A percentile compares a stretch with the other conserved stretches of the same genome.
phyloP scores from a whole-genome alignment of 2,113 vertebrate genomes.

The Strix aluco region DNA sequence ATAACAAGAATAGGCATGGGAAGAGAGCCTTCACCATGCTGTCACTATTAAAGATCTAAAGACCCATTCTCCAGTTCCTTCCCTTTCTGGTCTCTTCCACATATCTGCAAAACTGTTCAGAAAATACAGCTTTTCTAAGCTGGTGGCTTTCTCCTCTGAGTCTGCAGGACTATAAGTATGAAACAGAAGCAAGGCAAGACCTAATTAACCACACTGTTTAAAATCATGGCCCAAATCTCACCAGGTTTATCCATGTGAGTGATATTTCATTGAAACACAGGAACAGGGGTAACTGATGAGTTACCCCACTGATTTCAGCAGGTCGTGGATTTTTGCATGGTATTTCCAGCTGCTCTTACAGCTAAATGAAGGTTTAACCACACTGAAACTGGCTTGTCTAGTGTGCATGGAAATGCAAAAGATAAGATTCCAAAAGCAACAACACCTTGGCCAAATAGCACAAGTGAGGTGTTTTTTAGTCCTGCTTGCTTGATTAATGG shows the following conservation, averaged over 20 bases:
- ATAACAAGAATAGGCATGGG: not conserved
- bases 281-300: not conserved
- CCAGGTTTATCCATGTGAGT: not conserved
- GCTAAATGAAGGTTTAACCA: not conserved
- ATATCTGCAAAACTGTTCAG: not conserved
- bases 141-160: not conserved
- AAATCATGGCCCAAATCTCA: not conserved
- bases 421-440: not conserved
- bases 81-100: not conserved
- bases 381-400: not conserved
- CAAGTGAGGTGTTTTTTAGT: not conserved
- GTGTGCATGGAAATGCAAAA: not conserved
- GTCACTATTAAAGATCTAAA: not conserved
- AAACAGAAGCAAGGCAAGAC: not conserved
- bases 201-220: not conserved
- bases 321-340: not conserved
- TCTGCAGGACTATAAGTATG: not conserved
- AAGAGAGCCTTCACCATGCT: not conserved
- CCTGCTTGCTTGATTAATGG: not conserved
- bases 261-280: not conserved
- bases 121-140: not conserved
- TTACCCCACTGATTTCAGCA: not conserved
- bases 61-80: not conserved
- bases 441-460: not conserved
- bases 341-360: not conserved